Evolutionary conservation across 2,888 invertebrate species (phyloP), one percentile per base, ranked within the genome.

Genomic region (Drosophila nigricruria): DNA sequence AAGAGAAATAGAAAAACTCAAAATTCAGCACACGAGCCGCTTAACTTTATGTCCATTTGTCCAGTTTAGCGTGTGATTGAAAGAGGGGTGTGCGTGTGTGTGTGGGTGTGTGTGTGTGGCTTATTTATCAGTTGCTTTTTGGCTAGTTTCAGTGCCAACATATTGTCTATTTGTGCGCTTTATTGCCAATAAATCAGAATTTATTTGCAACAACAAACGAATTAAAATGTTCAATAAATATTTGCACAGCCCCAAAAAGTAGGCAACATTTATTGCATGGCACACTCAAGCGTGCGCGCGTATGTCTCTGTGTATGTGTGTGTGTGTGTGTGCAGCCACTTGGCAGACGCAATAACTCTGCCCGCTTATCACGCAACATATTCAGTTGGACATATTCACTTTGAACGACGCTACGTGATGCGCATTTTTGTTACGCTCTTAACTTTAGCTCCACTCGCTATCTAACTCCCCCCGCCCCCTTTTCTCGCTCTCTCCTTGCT

Each of bases 181-280:
- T 92, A 92, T 92, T 91, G 90, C 91, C 92, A 92, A 92, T 92
- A 92, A 92, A 92, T 92, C 92, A 92, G 92, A 92, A 92, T 92
- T 92, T 92, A 92, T 92, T 92, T 92, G 91, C 92, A 91, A 91
- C 92, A 91, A 91, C 83, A 92, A 91, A 90, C 82, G 90, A 92
- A 92, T 92, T 92, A 92, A 92, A 92, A 92, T 91, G 92, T 92
- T 92, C 92, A 91, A 92, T 92, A 92, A 92, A 92, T 92, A 92
- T 91, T 87, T 92, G 92, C 86, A 90, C 71, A 77, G 49, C 61
- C 67, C 82, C 38, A 43, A 60, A 64, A 72, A 76, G 70, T 75
- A 69, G 82, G 83, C 83, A 81, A 78, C 81, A 71, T 78, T 79
- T 81, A 79, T 81, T 78, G 79, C 75, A 64, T 56, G 68, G 40